Conservation (phyloP, 92 coral and sea anemone species). For the Meandrina meandrites region DNA sequence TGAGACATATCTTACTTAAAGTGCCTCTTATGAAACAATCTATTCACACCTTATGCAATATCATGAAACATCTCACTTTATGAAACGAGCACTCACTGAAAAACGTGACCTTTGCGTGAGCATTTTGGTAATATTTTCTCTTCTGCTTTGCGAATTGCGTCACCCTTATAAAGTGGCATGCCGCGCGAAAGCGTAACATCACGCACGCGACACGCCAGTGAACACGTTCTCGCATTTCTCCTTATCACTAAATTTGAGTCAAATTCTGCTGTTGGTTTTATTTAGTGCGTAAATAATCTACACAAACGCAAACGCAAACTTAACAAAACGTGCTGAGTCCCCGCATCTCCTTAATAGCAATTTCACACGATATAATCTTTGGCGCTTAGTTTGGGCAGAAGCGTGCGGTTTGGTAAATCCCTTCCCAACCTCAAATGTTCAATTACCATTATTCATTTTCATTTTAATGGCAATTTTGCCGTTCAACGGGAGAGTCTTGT, state of each 20-base stretch:
- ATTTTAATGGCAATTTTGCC: neutral
- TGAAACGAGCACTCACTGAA: neutral
- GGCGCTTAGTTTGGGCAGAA: neutral
- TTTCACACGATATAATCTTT: conserved; percentile 34
- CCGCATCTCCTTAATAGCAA: conserved; percentile 16
- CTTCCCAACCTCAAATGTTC: conserved; percentile 8
- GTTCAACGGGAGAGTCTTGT: neutral
- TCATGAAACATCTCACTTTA: conserved; percentile 8
- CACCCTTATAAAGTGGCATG: neutral
- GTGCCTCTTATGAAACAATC: conserved; percentile 25
- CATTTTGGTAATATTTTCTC: neutral
- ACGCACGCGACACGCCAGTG: conserved; percentile 13
- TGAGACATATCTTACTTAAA: conserved; percentile 11
- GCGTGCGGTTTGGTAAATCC: conserved; percentile 29
- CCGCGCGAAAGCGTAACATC: conserved; percentile 9
- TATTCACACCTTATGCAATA: conserved; percentile 9
- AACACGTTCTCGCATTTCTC: neutral
- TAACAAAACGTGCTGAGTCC: conserved; percentile 28
- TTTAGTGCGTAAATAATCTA: conserved; percentile 1
- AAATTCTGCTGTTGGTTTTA: neutral
- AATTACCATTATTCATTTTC: neutral
- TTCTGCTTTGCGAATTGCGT: conserved; percentile 16
- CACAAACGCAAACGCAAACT: conserved; percentile 9
- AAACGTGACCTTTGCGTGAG: conserved; percentile 25
- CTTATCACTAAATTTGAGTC: neutral